Evolutionary conservation across 53 echinoderm and acorn worm species (phyloP).

Genomic region (Paracentrotus lividus): DNA sequence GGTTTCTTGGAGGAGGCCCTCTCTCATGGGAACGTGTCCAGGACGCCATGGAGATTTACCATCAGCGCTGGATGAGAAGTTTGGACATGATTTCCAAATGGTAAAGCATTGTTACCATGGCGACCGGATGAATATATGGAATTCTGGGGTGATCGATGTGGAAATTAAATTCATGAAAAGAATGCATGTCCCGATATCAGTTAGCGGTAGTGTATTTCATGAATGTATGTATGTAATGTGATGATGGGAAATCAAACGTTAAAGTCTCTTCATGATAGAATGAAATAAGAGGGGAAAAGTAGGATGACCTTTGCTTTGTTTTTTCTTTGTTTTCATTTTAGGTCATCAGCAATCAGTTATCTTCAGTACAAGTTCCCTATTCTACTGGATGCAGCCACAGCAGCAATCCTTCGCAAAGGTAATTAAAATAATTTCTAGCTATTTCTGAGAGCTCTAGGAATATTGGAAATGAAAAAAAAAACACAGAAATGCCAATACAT

Average conservation of each 20-base stretch:
- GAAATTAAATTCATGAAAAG: neutral
- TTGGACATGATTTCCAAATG: constrained; percentile 71
- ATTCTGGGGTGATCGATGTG: neutral
- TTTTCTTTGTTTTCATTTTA: neutral
- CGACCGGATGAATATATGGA: neutral
- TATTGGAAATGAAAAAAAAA: too few species aligned
- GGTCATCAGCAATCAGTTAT: constrained; percentile 52
- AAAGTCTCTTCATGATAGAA: neutral
- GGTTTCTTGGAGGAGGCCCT: constrained; percentile 62
- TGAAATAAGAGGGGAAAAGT: neutral
- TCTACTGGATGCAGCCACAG: constrained; percentile 69
- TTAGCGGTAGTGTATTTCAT: neutral
- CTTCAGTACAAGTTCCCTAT: constrained; percentile 69
- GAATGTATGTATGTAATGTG: neutral
- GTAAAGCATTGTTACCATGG: constrained; percentile 28
- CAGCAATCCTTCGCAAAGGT: constrained; percentile 70
- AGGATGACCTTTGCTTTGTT: neutral
- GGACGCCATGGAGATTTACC: constrained; percentile 70
- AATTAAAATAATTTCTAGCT: too few species aligned
- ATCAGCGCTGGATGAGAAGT: constrained; percentile 70
- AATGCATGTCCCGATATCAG: neutral
- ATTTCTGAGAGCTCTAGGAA: too few species aligned
- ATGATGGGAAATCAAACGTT: neutral
- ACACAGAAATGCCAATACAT: too few species aligned
- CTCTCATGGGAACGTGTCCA: constrained; percentile 61